phyloP scores from a whole-genome alignment of 2,888 invertebrate species.

The Eupithecia tripunctaria region DNA sequence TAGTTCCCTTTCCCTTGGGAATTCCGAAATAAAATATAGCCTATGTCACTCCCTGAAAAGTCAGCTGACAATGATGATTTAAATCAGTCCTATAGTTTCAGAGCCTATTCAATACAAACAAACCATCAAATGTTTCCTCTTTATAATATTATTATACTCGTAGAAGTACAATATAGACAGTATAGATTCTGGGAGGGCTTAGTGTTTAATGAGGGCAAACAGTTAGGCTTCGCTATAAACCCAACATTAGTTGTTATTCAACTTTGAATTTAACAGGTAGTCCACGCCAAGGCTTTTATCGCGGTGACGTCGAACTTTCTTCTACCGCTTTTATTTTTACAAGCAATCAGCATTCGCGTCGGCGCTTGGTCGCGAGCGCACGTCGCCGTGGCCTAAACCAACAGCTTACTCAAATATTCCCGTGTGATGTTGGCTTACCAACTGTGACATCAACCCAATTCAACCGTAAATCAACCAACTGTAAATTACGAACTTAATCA shows the following conservation, averaged over 20 bases:
- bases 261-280: slow-evolving; percentile 67
- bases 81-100: too few relatives aligned
- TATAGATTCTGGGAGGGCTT: not conserved
- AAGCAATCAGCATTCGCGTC: slow-evolving; percentile 65
- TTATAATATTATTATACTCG: too few relatives aligned
- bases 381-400: slow-evolving; percentile 49
- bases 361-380: slow-evolving; percentile 67
- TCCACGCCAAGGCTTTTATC: slow-evolving; percentile 70
- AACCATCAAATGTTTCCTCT: too few relatives aligned
- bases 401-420: not conserved
- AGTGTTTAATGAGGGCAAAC: slow-evolving; percentile 51
- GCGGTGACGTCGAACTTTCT: slow-evolving; percentile 78
- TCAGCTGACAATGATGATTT: too few relatives aligned
- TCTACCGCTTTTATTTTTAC: slow-evolving; percentile 69
- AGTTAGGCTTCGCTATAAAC: slow-evolving; percentile 58
- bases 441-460: slow-evolving; percentile 53
- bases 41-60: too few relatives aligned
- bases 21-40: too few relatives aligned
- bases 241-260: slow-evolving; percentile 66
- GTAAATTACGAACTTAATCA: slow-evolving; percentile 52
- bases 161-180: too few relatives aligned
- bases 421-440: slow-evolving; percentile 1
- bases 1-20: too few relatives aligned
- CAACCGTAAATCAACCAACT: slow-evolving; percentile 69
- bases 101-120: too few relatives aligned